phyloP scores from a whole-genome alignment of 2,797 vertebrate species.

The Lithobates pipiens region DNA sequence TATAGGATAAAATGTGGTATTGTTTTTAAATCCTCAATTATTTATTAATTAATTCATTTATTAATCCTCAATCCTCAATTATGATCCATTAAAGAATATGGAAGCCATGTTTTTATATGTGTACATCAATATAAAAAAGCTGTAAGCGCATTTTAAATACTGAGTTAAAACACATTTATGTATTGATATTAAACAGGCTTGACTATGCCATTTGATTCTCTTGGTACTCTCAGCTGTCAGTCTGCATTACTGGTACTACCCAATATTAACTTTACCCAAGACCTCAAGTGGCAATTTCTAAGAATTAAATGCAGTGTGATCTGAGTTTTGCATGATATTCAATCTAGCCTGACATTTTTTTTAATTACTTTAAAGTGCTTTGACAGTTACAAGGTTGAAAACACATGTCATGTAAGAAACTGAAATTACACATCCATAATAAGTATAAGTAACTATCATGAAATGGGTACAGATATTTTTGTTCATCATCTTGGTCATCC shows the following conservation, averaged over 20 bases:
- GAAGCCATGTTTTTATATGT: background rate
- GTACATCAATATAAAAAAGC: background rate
- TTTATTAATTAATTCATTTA: too few relatives aligned
- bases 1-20: too few relatives aligned
- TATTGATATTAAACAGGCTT: slow-evolving; percentile 51
- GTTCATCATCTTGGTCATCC: fast-evolving
- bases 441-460: background rate
- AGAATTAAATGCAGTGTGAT: slow-evolving; percentile 10
- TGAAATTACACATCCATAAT: slow-evolving; percentile 20
- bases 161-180: slow-evolving; percentile 28
- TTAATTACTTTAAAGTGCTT: slow-evolving; percentile 53
- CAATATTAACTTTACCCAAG: slow-evolving; percentile 42
- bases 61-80: too few relatives aligned
- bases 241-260: slow-evolving; percentile 4
- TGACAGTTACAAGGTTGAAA: slow-evolving; percentile 51
- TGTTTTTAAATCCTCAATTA: too few relatives aligned
- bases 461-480: background rate
- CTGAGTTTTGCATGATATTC: slow-evolving; percentile 23
- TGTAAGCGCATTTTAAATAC: background rate
- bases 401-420: background rate
- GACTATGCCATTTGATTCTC: slow-evolving; percentile 41
- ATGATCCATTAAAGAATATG: too few relatives aligned
- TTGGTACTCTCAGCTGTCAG: slow-evolving; percentile 6
- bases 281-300: slow-evolving; percentile 42
- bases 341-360: slow-evolving; percentile 48